Evolutionary conservation across 2,113 vertebrate genomes (phyloP).

Genomic region (Alethe castanea): DNA sequence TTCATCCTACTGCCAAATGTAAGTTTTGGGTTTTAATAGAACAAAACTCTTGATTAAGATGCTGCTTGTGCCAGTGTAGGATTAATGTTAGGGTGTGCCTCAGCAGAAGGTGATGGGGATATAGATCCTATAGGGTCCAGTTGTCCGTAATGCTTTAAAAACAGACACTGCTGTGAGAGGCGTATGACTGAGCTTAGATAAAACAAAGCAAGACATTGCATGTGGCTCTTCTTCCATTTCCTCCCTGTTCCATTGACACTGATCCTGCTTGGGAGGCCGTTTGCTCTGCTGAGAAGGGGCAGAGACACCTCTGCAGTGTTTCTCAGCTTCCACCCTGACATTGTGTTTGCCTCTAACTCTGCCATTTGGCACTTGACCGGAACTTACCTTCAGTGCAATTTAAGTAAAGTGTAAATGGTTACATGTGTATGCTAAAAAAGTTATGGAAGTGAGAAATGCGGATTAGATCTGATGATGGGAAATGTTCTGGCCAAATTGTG

Average conservation of each 20-base stretch:
- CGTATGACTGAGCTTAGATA: neutral
- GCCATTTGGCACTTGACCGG: neutral
- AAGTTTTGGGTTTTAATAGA: neutral
- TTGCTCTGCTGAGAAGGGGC: neutral
- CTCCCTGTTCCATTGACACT: neutral
- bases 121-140: neutral
- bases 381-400: neutral
- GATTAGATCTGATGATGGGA: neutral
- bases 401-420: neutral
- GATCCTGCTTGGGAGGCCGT: neutral
- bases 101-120: neutral
- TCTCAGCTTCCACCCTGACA: neutral
- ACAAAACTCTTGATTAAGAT: neutral
- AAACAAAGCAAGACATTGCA: neutral
- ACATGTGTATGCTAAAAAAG: neutral
- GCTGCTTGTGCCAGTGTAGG: neutral
- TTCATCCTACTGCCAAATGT: neutral
- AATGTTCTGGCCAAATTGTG: neutral
- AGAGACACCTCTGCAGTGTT: neutral
- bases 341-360: neutral
- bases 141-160: neutral
- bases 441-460: neutral
- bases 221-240: neutral
- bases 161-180: neutral
- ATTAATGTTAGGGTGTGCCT: neutral